Conservation (phyloP, 2,797 vertebrate genomes). For the Heterohyrax brucei region DNA sequence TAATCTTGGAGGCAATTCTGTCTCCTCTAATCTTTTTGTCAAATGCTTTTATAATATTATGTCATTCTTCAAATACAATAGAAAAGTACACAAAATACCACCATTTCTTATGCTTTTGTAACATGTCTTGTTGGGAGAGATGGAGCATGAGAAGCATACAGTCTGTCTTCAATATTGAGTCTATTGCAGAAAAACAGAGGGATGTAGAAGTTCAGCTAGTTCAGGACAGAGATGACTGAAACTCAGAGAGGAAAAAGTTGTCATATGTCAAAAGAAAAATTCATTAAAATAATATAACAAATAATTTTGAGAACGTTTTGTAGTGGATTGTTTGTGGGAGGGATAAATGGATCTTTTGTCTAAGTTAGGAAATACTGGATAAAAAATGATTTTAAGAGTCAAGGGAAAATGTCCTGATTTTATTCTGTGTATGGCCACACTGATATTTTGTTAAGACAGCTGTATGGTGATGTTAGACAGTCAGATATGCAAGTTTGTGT, state of each 20-base stretch:
- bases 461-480: background rate
- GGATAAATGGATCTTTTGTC: background rate
- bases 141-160: background rate
- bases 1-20: background rate
- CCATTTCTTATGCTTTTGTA: background rate
- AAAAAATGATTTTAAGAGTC: background rate
- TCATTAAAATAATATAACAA: background rate
- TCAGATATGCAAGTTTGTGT: background rate
- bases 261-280: background rate
- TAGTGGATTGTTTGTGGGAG: background rate
- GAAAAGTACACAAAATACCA: background rate
- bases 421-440: background rate
- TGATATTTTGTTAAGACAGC: background rate
- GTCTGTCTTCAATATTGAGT: background rate
- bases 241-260: background rate
- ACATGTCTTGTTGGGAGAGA: background rate
- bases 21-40: constrained; percentile 15
- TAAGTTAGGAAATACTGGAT: background rate
- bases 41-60: background rate
- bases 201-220: background rate
- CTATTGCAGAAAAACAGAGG: background rate
- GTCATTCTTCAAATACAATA: background rate
- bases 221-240: background rate
- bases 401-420: background rate
- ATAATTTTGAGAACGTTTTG: background rate